Percentiles rank a stretch among this genome's conserved stretches.
These are phyloP conservation scores for Stenodema calcarata DNA, from an alignment of 2,888 invertebrate species.

Conservation along the genomic window DNA sequence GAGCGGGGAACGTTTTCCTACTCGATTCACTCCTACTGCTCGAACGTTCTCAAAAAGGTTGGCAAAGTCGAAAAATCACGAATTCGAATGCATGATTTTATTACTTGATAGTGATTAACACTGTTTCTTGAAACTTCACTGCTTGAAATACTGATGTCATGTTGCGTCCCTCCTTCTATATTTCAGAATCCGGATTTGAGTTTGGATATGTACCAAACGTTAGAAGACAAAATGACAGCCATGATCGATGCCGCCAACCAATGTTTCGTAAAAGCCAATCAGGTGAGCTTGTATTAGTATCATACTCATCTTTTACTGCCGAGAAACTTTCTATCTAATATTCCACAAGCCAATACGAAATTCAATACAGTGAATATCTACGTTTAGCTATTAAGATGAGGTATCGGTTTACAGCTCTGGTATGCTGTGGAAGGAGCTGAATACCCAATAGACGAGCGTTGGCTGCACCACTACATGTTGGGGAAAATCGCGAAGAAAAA, in stretches of 20 bases:
- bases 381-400: too few species aligned
- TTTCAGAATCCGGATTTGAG: constrained; percentile 59
- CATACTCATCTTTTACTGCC: too few species aligned
- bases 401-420: constrained; percentile 51
- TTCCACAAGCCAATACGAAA: too few species aligned
- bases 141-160: background rate
- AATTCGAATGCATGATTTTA: too few species aligned
- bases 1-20: constrained; percentile 92
- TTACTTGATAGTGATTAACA: too few species aligned
- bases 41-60: constrained; percentile 77
- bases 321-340: too few species aligned
- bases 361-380: too few species aligned
- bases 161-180: background rate
- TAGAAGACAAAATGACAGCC: constrained; percentile 79
- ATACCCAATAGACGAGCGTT: constrained; percentile 76
- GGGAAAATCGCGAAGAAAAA: constrained; percentile 93
- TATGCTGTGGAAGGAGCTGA: constrained; percentile 51
- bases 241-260: constrained; percentile 79
- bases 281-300: constrained; percentile 61
- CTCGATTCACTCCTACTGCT: constrained; percentile 87
- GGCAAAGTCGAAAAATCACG: too few species aligned
- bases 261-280: constrained; percentile 77
- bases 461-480: constrained; percentile 94
- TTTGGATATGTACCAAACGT: constrained; percentile 68
- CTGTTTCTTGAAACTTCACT: background rate